Percentiles rank a stretch among this genome's conserved stretches.
phyloP scores from a whole-genome alignment of 2,797 vertebrate species.

The Spea hammondii region DNA sequence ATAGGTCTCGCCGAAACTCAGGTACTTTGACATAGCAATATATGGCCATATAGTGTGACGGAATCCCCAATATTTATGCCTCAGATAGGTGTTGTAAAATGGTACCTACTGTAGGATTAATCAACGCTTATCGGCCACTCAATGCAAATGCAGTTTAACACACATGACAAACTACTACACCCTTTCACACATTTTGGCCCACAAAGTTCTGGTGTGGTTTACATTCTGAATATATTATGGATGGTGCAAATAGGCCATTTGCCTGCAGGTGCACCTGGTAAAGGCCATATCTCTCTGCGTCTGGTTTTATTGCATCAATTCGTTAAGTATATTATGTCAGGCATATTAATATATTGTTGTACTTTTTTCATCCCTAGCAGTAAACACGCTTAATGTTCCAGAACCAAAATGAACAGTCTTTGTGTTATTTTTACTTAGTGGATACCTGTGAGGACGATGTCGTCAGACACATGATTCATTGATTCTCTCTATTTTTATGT shows the following conservation, averaged over 20 bases:
- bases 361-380: not conserved
- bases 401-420: not conserved
- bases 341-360: not conserved
- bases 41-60: too few relatives aligned
- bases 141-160: not conserved
- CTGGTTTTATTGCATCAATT: not conserved
- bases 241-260: constrained; percentile 1
- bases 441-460: not conserved
- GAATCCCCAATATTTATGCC: too few relatives aligned
- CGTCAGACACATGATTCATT: constrained; percentile 10
- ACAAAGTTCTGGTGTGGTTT: not conserved
- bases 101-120: too few relatives aligned
- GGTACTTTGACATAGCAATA: too few relatives aligned
- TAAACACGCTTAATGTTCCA: constrained; percentile 4
- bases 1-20: too few relatives aligned
- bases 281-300: not conserved
- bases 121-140: not conserved
- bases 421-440: not conserved
- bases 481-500: not conserved
- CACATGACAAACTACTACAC: not conserved
- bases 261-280: constrained; percentile 7
- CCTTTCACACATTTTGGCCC: not conserved
- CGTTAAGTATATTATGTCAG: not conserved
- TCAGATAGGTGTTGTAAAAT: too few relatives aligned
- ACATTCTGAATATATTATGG: not conserved